These are phyloP conservation scores for Xerus inauris DNA, from an alignment of 2,113 vertebrate species.

Conservation along the genomic window DNA sequence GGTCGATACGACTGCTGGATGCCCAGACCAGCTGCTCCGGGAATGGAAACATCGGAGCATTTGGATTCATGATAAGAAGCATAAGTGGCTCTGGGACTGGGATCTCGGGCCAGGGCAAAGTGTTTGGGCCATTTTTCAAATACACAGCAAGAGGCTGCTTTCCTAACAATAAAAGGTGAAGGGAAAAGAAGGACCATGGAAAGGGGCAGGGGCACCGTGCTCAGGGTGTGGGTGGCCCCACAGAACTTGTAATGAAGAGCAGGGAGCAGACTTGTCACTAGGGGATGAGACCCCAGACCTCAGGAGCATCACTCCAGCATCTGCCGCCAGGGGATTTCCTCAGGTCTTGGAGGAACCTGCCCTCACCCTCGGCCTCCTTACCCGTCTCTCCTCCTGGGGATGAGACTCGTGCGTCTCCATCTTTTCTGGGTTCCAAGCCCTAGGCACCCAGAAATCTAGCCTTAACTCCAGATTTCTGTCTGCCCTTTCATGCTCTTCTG, in stretches of 20 bases:
- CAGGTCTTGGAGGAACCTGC: too few relatives aligned
- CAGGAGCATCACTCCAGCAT: too few relatives aligned
- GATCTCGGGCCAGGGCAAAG: neutral
- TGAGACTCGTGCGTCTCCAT: neutral
- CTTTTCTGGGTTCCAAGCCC: neutral
- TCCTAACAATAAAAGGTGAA: neutral
- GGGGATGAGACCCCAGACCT: too few relatives aligned
- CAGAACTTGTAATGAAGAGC: too few relatives aligned
- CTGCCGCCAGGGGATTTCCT: too few relatives aligned
- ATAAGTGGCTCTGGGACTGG: neutral
- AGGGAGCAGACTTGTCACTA: too few relatives aligned
- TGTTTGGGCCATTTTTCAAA: neutral
- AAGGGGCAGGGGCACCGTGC: neutral
- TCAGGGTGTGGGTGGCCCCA: too few relatives aligned
- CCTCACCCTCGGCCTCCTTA: neutral
- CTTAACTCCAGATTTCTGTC: neutral
- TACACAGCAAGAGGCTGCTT: neutral
- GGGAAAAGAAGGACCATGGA: neutral
- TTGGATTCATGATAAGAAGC: neutral
- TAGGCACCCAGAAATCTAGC: neutral
- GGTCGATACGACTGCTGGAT: rapidly evolving
- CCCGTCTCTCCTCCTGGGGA: neutral
- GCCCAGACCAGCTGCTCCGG: neutral
- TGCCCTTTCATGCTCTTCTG: neutral
- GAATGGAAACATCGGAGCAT: neutral